Evolutionary conservation across 2,888 invertebrate species (phyloP), one percentile per base, ranked within the genome.

Genomic region (Emmelina monodactyla): DNA sequence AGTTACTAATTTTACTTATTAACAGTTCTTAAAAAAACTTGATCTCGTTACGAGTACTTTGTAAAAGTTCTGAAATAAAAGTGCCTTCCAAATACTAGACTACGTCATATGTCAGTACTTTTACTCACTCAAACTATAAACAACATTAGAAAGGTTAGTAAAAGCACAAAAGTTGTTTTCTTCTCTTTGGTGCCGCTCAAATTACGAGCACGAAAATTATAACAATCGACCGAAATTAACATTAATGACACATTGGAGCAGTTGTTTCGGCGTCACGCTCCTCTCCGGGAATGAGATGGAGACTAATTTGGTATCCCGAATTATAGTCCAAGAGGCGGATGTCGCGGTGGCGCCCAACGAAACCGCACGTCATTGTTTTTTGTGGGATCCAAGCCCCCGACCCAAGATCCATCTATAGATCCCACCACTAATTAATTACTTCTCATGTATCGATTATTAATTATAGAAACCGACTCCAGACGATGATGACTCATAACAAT

Each of bases 281-380:
- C 57, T 67, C 64, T 58, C 55, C 53, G 63, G 58, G 62, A 64
- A 65, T 62, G 56, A 68, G 65, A 72, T 75, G 70, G 72, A 63
- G 71, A 72, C 70, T 78, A 75, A 79, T 79, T 75, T 63, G 78
- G 73, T 73, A 70, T 69, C 53, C 63, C 63, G 79, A 79, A 79
- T 79, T 76, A 79, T 72, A 79, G 75, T 58, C 62, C 58, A 61
- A 62, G 62, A 67, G 62, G 68, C 70, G 73, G 72, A 69, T 76
- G 78, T 72, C 75, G 76, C 66, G 65, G 59, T 50, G 53, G 45
- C 48, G 35, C 36, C 53, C 55, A 60, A 58, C 56, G 55, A 55
- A 78, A 79, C 70, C 70, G 78, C 76, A 69, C 70, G 76, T 79
- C 78, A 79, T 79, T 78, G 76, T 78, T 79, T 79, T 79, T 79